phyloP scores from a whole-genome alignment of 2,113 vertebrate genomes.

The Ammodramus savannarum region DNA sequence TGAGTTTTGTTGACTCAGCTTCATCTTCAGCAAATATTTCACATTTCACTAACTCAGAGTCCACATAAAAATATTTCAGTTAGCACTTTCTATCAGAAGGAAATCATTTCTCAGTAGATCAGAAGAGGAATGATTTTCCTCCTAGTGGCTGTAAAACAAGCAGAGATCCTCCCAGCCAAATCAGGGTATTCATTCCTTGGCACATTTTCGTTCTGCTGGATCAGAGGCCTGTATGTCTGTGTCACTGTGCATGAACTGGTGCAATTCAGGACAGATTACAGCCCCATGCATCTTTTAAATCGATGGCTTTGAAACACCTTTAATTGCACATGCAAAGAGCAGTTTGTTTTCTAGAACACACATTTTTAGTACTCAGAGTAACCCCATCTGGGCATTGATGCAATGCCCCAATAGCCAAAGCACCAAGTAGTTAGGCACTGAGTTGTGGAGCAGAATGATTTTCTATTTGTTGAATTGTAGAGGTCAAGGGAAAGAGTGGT shows the following conservation, averaged over 20 bases:
- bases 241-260: neutral
- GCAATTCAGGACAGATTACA: neutral
- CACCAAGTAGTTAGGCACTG: neutral
- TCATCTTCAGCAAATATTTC: neutral
- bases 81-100: neutral
- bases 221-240: neutral
- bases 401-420: neutral
- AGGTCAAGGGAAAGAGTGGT: neutral
- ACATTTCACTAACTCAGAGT: neutral
- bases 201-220: neutral
- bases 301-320: neutral
- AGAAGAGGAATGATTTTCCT: neutral
- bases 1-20: constrained; percentile 10
- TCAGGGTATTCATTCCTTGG: neutral
- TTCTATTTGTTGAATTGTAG: neutral
- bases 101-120: neutral
- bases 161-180: neutral
- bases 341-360: neutral
- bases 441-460: neutral
- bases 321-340: neutral
- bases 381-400: neutral
- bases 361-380: neutral
- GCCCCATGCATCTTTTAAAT: neutral
- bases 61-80: neutral
- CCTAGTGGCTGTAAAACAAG: neutral